Conservation (phyloP, 2,113 vertebrate species). For the Ciconia boyciana region DNA sequence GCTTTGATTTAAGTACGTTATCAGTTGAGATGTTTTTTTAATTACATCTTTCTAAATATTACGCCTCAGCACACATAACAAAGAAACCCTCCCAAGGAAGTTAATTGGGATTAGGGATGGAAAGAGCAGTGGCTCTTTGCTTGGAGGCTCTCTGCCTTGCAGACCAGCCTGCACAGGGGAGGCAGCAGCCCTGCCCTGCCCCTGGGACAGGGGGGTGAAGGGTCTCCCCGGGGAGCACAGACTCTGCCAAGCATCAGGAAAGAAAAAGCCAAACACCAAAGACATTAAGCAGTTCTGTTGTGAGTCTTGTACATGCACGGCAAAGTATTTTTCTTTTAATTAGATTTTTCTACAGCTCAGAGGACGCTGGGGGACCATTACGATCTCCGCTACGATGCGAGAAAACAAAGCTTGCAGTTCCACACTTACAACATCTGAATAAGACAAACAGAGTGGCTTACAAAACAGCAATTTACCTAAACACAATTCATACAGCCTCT, state of each 20-base stretch:
- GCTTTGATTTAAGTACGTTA: not conserved
- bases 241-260: not conserved
- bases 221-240: not conserved
- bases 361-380: constrained; percentile 13
- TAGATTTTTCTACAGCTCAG: constrained; percentile 33
- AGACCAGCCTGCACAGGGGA: not conserved
- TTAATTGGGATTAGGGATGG: not conserved
- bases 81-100: not conserved
- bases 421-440: constrained; percentile 15
- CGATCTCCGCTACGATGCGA: not conserved
- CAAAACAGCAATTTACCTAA: constrained; percentile 17
- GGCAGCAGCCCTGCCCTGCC: not conserved
- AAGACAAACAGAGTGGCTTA: constrained; percentile 14
- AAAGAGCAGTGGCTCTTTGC: not conserved
- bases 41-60: not conserved
- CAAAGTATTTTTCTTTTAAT: constrained; percentile 49
- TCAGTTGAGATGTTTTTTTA: not conserved
- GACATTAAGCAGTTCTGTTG: not conserved
- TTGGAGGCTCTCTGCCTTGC: not conserved
- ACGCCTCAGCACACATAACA: rapidly evolving
- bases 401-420: constrained; percentile 35
- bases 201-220: rapidly evolving
- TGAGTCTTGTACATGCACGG: not conserved
- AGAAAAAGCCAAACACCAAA: not conserved
- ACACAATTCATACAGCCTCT: not conserved